Evolutionary conservation across 2,797 vertebrate species (phyloP), one percentile per base, ranked within the genome.

Genomic region (Ctenopoma kingsleyae): DNA sequence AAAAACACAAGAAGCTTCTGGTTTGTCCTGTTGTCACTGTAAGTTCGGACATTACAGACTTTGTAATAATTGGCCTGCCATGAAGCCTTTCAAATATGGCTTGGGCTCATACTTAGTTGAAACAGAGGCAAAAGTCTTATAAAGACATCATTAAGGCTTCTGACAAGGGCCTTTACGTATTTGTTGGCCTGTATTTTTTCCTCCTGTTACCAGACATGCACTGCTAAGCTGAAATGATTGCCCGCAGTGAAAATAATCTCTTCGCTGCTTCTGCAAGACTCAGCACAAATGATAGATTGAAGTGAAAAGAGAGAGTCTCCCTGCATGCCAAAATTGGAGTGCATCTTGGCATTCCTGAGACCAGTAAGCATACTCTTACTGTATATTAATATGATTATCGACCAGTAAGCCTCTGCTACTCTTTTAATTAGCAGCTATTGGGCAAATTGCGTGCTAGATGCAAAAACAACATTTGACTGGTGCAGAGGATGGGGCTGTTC

Each of bases 231-330:
- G 76, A 90, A 90, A 88, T 82, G 82, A 88, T 83, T 85, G 82
- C 85, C 86, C 52, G 82, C 88, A 89, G 87, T 80, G 85, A 87
- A 86, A 92, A 87, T 87, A 85, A 90, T 90, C 88, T 91, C 78
- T 55, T 77, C 76, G 58, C 78, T 80, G 78, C 81, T 85, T 91
- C 77, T 87, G 88, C 88, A 83, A 71, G 78, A 83, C 84, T 93
- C 91, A 91, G 89, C 91, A 91, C 80, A 89, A 92, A 89, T 59
- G 85, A 85, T 68, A 84, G 87, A 87, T 86, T 88, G 82, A 85
- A 88, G 87, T 81, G 77, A 69, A 79, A 74, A 68, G 74, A 72
- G 74, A 82, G 78, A 80, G 76, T 73, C 71, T 58, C 74, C 76
- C 80, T 80, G 80, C 81, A 77, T 76, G 85, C 78, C 78, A 83